Evolutionary conservation across 2,888 invertebrate genomes (phyloP).

Genomic region (Xestia xanthographa): DNA sequence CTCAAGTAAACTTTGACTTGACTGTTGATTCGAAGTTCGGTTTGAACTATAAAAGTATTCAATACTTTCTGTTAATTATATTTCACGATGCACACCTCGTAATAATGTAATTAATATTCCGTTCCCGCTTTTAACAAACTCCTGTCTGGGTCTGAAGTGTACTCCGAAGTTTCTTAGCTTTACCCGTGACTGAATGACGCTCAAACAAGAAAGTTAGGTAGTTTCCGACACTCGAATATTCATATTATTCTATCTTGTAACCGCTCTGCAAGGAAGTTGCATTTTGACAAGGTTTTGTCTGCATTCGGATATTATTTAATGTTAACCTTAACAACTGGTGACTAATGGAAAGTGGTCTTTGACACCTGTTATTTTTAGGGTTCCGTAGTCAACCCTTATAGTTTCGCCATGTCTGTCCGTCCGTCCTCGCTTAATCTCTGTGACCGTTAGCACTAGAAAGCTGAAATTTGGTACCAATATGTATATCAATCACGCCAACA

Average conservation of each 20-base stretch:
- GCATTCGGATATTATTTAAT: not conserved
- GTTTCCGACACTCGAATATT: not conserved
- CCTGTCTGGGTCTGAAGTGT: not conserved
- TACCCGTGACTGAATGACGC: not conserved
- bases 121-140: not conserved
- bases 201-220: not conserved
- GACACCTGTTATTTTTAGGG: no score
- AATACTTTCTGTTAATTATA: not conserved
- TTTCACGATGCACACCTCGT: not conserved
- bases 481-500: no score
- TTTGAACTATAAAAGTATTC: not conserved
- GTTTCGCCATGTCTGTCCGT: no score
- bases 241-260: not conserved
- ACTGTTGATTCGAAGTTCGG: not conserved
- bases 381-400: no score
- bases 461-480: no score
- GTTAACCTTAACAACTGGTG: not conserved
- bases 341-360: not conserved
- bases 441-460: no score
- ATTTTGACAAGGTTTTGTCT: not conserved
- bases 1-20: no score
- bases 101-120: not conserved
- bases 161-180: not conserved
- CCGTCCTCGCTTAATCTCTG: no score
- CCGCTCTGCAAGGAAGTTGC: not conserved